Percentiles rank a stretch among this genome's conserved stretches.
Conservation (phyloP, 2,797 vertebrate genomes). For the Microctenopoma steveboyesi region DNA sequence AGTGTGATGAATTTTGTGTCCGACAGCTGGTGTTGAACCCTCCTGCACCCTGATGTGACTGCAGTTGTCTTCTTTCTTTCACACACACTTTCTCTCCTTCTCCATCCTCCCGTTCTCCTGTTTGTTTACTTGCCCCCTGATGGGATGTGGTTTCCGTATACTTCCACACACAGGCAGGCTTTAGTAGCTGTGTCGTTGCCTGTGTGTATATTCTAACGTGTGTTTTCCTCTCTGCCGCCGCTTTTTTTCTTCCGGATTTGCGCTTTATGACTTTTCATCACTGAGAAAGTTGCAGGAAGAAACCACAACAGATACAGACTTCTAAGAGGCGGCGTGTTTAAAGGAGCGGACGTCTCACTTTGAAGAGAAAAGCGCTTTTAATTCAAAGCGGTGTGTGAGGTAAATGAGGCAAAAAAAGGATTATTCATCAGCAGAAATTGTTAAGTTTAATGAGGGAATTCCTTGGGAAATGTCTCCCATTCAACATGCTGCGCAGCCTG, state of each 20-base stretch:
- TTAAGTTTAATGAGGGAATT: constrained; percentile 59
- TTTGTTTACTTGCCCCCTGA: constrained; percentile 68
- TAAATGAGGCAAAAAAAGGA: constrained; percentile 48
- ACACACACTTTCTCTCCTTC: constrained; percentile 11
- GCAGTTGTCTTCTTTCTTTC: constrained; percentile 18
- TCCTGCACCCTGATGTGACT: constrained; percentile 32
- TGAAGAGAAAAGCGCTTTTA: constrained; percentile 60
- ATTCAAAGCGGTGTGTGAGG: constrained; percentile 66
- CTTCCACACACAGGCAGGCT: not conserved
- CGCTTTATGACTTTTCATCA: constrained; percentile 64
- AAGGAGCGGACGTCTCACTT: constrained; percentile 44
- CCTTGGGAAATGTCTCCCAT: constrained; percentile 33
- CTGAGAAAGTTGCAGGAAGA: constrained; percentile 50
- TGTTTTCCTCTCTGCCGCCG: constrained; percentile 37
- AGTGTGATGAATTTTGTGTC: too few relatives aligned
- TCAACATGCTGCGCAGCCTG: constrained; percentile 12
- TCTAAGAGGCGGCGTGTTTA: constrained; percentile 56
- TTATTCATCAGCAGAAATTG: constrained; percentile 59
- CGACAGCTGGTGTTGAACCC: constrained; percentile 10
- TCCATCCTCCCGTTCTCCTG: constrained; percentile 9
- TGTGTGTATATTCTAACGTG: constrained; percentile 28
- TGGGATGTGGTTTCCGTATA: constrained; percentile 41
- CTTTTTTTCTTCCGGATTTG: constrained; percentile 34
- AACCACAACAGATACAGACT: constrained; percentile 70
- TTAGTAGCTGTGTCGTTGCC: constrained; percentile 19